Evolutionary conservation across 1,140 invertebrate species (phyloP).

Genomic region (Neodiprion virginianus): DNA sequence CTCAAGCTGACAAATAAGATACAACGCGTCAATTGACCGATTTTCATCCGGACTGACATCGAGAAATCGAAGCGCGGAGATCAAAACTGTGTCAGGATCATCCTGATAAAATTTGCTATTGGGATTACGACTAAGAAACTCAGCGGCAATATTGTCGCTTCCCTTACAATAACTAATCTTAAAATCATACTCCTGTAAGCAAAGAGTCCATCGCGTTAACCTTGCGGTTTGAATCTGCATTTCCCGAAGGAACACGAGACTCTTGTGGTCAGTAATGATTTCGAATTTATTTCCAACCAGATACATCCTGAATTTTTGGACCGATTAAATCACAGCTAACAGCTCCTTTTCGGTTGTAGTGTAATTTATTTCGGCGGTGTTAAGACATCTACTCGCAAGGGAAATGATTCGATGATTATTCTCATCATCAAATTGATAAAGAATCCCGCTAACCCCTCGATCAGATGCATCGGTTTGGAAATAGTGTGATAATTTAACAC

Average conservation of each 20-base stretch:
- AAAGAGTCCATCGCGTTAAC: slow-evolving; percentile 54
- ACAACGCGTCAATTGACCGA: too few species aligned
- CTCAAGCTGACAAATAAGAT: too few species aligned
- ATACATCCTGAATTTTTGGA: slow-evolving; percentile 42
- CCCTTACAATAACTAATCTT: slow-evolving; percentile 43
- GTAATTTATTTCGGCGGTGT: slow-evolving; percentile 24
- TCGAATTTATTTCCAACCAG: slow-evolving; percentile 29
- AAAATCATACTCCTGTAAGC: slow-evolving; percentile 56
- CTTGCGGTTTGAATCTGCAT: slow-evolving; percentile 49
- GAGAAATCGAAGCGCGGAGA: too few species aligned
- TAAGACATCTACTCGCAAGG: slow-evolving; percentile 22
- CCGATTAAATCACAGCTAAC: slow-evolving; percentile 37
- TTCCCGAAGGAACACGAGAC: slow-evolving; percentile 49
- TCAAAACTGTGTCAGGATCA: background rate
- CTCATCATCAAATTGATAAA: slow-evolving; percentile 20
- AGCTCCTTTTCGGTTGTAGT: slow-evolving; percentile 45
- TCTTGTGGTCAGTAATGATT: slow-evolving; percentile 61
- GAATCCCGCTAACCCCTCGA: slow-evolving; percentile 9
- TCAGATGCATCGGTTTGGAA: slow-evolving; percentile 21
- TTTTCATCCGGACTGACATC: too few species aligned
- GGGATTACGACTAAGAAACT: slow-evolving; percentile 27
- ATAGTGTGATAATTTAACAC: slow-evolving; percentile 25
- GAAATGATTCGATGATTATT: slow-evolving; percentile 18
- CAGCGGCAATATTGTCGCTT: slow-evolving; percentile 25
- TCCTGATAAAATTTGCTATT: background rate